phyloP scores from a whole-genome alignment of 2,797 vertebrate genomes.

The Muraenolepis orangiensis region DNA sequence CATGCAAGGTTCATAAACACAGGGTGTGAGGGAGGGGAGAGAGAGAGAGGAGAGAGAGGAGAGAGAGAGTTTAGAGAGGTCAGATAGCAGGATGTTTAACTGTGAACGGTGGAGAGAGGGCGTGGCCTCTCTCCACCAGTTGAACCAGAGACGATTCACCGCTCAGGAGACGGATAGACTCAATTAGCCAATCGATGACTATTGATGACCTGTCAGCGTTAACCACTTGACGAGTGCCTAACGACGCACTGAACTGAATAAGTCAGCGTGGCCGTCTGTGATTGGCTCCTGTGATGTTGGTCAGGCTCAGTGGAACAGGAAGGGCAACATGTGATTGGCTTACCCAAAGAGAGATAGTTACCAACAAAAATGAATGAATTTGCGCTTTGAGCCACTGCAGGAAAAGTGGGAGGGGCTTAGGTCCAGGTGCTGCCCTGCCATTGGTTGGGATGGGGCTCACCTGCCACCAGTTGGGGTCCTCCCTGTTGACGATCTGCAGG shows the following conservation, averaged over 20 bases:
- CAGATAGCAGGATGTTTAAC: background rate
- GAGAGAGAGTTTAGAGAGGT: background rate
- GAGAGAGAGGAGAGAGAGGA: background rate
- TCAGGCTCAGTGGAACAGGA: background rate
- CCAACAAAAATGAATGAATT: too few species aligned
- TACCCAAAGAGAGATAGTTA: background rate
- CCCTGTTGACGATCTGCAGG: slow-evolving; percentile 96
- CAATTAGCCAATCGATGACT: too few species aligned
- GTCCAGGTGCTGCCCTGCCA: background rate
- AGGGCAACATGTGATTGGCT: background rate
- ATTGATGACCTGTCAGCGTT: too few species aligned
- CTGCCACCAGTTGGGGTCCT: slow-evolving; percentile 99
- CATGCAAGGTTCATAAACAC: background rate
- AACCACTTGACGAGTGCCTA: too few species aligned
- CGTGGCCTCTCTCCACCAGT: background rate
- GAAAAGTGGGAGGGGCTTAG: background rate
- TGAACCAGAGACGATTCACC: background rate
- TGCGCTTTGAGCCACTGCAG: background rate
- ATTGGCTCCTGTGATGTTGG: background rate
- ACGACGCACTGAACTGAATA: too few species aligned
- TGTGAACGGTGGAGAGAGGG: background rate
- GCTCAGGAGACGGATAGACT: background rate
- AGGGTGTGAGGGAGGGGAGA: background rate
- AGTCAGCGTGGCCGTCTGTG: too few species aligned
- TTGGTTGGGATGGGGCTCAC: slow-evolving; percentile 59